phyloP scores from a whole-genome alignment of 2,888 invertebrate species.

The Bruchidius siliquastri region DNA sequence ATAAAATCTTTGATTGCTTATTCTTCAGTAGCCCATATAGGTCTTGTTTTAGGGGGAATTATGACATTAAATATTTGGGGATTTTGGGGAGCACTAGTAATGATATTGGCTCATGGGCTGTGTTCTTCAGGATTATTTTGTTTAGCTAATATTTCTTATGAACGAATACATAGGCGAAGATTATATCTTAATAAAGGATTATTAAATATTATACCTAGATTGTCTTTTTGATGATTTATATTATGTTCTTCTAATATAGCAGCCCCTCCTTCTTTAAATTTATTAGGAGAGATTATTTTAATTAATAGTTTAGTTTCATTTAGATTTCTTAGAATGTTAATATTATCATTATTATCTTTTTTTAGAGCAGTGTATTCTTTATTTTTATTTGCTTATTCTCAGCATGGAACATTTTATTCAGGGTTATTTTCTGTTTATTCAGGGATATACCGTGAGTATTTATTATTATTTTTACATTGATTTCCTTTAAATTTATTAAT shows the following conservation, averaged over 20 bases:
- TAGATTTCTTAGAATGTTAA: slow-evolving; percentile 49
- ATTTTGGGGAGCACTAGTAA: slow-evolving; percentile 27
- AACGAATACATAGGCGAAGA: slow-evolving; percentile 57
- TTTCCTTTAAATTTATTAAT: slow-evolving; percentile 60
- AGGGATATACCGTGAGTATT: slow-evolving; percentile 54
- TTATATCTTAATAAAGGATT: slow-evolving; percentile 61
- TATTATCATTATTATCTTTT: slow-evolving; percentile 51
- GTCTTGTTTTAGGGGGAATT: slow-evolving; percentile 56
- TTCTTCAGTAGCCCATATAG: slow-evolving; percentile 69
- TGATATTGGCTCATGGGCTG: slow-evolving; percentile 63
- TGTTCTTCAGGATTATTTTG: slow-evolving; percentile 61
- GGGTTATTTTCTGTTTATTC: slow-evolving; percentile 51
- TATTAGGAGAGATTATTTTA: slow-evolving; percentile 59
- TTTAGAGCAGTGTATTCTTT: slow-evolving; percentile 62
- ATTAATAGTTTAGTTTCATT: slow-evolving; percentile 57
- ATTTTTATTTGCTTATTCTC: slow-evolving; percentile 59
- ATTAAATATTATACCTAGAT: slow-evolving; percentile 34
- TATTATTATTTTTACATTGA: slow-evolving; percentile 60
- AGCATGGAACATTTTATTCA: slow-evolving; percentile 56
- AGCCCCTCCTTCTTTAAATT: slow-evolving; percentile 63
- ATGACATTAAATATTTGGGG: slow-evolving; percentile 29
- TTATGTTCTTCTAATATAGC: slow-evolving; percentile 61
- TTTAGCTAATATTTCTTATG: slow-evolving; percentile 62
- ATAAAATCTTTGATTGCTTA: slow-evolving; percentile 71
- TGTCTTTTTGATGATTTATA: slow-evolving; percentile 63